These are phyloP conservation scores for Cliona cf. orientalis DNA, from an alignment of 37 sponge, comb jelly and placozoan genomes.

Conservation along the genomic window DNA sequence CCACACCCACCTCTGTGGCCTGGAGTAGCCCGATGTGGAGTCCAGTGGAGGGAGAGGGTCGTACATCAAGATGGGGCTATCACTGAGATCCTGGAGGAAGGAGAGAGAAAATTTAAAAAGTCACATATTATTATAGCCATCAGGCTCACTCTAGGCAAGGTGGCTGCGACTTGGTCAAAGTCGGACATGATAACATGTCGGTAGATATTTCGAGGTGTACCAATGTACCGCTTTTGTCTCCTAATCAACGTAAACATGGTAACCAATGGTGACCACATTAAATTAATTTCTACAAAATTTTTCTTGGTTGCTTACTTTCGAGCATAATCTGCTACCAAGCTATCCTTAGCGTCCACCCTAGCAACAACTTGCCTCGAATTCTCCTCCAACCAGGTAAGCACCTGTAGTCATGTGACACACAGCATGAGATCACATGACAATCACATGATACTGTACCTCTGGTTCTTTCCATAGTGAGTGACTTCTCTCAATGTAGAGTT, in stretches of 20 bases:
- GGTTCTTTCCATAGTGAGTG: constrained; percentile 88
- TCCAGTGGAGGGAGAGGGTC: constrained; percentile 87
- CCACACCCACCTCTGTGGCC: constrained; percentile 47
- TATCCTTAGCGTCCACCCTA: constrained; percentile 44
- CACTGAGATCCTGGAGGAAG: constrained; percentile 55
- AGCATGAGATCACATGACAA: background rate
- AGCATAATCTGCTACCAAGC: constrained; percentile 38
- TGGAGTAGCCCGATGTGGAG: constrained; percentile 58
- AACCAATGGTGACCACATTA: background rate
- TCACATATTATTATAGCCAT: background rate
- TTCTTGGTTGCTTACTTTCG: constrained; percentile 32
- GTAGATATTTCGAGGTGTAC: constrained; percentile 84
- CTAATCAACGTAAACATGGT: background rate
- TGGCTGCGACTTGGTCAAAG: constrained; percentile 45
- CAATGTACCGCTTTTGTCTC: constrained; percentile 56
- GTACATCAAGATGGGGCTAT: constrained; percentile 65
- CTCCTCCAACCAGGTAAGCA: constrained; percentile 78
- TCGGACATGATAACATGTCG: constrained; percentile 87
- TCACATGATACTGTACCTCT: constrained; percentile 56
- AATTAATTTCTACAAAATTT: background rate
- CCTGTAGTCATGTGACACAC: constrained; percentile 28
- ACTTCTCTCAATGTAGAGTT: constrained; percentile 78
- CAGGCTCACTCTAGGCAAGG: constrained; percentile 67
- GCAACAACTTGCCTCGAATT: constrained; percentile 57
- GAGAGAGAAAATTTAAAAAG: constrained; percentile 1